Evolutionary conservation across 2,888 invertebrate species (phyloP).

Genomic region (Cantharis rufa): DNA sequence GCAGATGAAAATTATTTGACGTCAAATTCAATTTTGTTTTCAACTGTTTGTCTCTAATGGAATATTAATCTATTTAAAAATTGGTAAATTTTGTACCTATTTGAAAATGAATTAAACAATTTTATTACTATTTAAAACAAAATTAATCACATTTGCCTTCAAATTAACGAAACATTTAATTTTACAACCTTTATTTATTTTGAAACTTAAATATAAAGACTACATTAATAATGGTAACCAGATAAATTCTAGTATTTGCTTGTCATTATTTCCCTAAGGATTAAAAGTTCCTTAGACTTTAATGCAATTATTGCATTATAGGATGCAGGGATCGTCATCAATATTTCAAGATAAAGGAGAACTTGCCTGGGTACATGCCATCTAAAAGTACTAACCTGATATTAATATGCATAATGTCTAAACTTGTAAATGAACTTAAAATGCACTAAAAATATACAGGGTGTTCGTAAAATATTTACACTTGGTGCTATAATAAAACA

Average conservation of each 20-base stretch:
- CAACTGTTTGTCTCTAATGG: neutral
- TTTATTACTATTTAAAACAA: neutral
- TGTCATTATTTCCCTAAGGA: neutral
- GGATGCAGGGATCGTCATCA: neutral
- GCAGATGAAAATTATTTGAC: neutral
- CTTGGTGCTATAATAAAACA: no score
- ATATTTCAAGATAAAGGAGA: neutral
- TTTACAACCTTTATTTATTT: neutral
- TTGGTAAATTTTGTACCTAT: neutral
- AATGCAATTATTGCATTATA: neutral
- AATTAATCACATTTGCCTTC: neutral
- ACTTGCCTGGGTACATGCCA: neutral
- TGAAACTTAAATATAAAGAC: neutral
- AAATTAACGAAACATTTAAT: neutral
- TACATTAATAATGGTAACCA: no score
- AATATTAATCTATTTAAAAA: neutral
- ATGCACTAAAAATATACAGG: neutral
- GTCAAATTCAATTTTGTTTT: neutral
- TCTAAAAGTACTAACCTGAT: neutral
- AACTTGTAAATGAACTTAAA: neutral
- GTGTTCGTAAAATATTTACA: neutral
- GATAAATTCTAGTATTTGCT: neutral
- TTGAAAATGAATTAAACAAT: neutral
- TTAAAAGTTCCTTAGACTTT: neutral
- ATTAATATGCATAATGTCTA: neutral